These are phyloP conservation scores for Resseliella maxima DNA, from an alignment of 2,888 invertebrate species.

Conservation along the genomic window DNA sequence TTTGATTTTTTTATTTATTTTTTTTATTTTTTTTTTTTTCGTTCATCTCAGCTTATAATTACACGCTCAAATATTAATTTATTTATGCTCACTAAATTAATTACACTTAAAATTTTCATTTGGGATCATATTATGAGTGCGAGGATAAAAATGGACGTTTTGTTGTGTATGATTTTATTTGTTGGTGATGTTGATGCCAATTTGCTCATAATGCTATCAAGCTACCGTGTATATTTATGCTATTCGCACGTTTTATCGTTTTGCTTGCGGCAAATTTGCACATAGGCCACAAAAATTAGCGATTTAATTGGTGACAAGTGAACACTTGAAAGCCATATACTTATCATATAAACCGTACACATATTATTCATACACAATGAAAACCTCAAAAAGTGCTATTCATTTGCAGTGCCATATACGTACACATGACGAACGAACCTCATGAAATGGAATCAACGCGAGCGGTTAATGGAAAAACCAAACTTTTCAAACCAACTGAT, in stretches of 20 bases:
- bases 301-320: slow-evolving; percentile 1
- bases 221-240: too few species aligned
- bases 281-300: neutral
- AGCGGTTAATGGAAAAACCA: neutral
- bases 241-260: too few species aligned
- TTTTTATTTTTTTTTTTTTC: neutral
- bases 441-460: neutral
- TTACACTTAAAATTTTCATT: neutral
- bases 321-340: slow-evolving; percentile 1
- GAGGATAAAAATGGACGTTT: neutral
- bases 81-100: slow-evolving; percentile 3
- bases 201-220: too few species aligned
- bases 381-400: neutral
- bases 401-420: neutral
- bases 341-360: neutral
- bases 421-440: neutral
- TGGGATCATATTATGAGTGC: neutral
- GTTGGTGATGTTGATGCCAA: neutral
- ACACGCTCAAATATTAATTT: slow-evolving; percentile 1
- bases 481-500: neutral
- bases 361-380: neutral
- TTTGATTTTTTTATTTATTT: too few species aligned
- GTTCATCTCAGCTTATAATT: neutral
- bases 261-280: too few species aligned
- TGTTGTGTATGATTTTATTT: neutral